These are phyloP conservation scores for Empis livida DNA, from an alignment of 2,888 invertebrate genomes.

Conservation along the genomic window DNA sequence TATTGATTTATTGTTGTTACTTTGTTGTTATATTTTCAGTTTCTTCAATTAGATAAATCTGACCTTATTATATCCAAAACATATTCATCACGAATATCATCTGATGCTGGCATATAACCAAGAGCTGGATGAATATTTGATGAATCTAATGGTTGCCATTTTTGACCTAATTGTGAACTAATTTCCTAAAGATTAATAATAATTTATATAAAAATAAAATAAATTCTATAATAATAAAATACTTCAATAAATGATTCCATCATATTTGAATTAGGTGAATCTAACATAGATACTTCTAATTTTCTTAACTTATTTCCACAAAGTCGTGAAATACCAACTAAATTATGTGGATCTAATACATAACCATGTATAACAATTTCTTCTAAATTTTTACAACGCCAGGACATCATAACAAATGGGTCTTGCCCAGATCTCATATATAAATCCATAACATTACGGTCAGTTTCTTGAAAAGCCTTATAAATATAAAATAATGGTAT, in stretches of 20 bases:
- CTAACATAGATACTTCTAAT: constrained; percentile 33
- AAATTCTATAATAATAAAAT: constrained; percentile 12
- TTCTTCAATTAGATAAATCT: constrained; percentile 20
- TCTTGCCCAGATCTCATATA: constrained; percentile 30
- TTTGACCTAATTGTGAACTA: constrained; percentile 27
- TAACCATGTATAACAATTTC: constrained; percentile 42
- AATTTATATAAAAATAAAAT: background rate
- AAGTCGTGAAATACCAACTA: constrained; percentile 32
- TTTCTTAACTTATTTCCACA: constrained; percentile 28
- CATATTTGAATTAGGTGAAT: constrained; percentile 22
- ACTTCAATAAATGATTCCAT: constrained; percentile 27
- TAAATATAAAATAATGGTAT: constrained; percentile 1
- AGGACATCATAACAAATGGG: constrained; percentile 47
- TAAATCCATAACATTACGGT: constrained; percentile 26
- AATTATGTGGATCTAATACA: constrained; percentile 32
- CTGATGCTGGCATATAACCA: constrained; percentile 25
- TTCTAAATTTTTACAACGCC: constrained; percentile 42
- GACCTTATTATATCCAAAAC: constrained; percentile 31
- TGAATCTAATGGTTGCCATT: constrained; percentile 27
- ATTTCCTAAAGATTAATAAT: constrained; percentile 25
- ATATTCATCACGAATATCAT: constrained; percentile 31
- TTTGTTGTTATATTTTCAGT: constrained; percentile 11
- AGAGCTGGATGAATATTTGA: constrained; percentile 27
- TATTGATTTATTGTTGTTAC: constrained; percentile 12
- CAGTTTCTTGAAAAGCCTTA: constrained; percentile 26